phyloP scores from a whole-genome alignment of 2,797 vertebrate species.

The Austrolebias charrua region DNA sequence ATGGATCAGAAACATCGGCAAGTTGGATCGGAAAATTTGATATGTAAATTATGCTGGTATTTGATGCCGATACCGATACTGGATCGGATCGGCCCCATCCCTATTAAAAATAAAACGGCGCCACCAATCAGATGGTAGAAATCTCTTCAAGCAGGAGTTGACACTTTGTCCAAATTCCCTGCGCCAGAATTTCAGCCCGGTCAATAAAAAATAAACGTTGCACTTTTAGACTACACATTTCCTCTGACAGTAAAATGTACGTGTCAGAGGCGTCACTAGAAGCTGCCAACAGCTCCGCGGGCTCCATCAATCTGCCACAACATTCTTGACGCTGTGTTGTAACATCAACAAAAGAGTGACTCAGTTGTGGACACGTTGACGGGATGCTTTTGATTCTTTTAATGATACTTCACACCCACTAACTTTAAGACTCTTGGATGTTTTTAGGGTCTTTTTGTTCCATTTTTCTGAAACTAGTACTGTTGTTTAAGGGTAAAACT shows the following conservation, averaged over 20 bases:
- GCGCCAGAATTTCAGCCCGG: not conserved
- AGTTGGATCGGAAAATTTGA: too few species aligned
- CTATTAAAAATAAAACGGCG: not conserved
- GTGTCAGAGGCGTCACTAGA: slow-evolving; percentile 1
- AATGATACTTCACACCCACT: slow-evolving; percentile 9
- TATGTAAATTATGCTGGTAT: too few species aligned
- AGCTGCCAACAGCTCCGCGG: not conserved
- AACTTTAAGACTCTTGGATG: not conserved
- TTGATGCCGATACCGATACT: too few species aligned
- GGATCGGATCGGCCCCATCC: too few species aligned
- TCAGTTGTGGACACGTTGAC: slow-evolving; percentile 17
- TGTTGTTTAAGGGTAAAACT: not conserved
- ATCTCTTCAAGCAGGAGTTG: not conserved
- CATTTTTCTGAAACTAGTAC: not conserved
- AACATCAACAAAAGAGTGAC: slow-evolving; percentile 17
- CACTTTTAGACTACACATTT: not conserved
- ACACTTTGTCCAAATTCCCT: not conserved
- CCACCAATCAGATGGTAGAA: not conserved
- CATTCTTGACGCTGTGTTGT: not conserved
- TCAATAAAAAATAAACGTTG: not conserved
- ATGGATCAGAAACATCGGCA: too few species aligned
- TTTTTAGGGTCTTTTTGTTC: slow-evolving; percentile 1
- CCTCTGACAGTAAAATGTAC: not conserved
- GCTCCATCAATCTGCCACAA: slow-evolving; percentile 4
- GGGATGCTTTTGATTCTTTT: slow-evolving; percentile 10